A percentile compares a stretch with the other conserved stretches of the same genome.
phyloP scores from a whole-genome alignment of 2,113 vertebrate genomes.

The Gadus chalcogrammus region DNA sequence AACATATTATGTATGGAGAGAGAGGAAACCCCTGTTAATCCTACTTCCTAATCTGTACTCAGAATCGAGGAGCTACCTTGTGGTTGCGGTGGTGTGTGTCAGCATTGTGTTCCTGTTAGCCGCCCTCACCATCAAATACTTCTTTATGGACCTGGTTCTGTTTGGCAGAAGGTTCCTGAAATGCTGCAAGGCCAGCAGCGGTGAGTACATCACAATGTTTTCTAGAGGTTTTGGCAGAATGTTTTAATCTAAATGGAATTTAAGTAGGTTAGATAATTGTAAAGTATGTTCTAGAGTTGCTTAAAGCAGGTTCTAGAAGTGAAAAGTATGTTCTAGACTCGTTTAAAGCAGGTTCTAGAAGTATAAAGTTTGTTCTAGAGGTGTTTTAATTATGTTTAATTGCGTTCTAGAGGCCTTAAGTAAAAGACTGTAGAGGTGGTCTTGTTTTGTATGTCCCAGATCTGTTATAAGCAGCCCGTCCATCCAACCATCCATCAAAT shows the following conservation, averaged over 20 bases:
- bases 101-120: conserved; percentile 30
- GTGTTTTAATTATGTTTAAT: no score
- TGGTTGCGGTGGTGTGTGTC: conserved; percentile 16
- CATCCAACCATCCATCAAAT: no score
- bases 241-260: background rate
- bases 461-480: no score
- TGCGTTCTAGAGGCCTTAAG: no score
- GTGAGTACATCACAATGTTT: conserved; percentile 34
- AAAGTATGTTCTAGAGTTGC: background rate
- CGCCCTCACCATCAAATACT: conserved; percentile 40
- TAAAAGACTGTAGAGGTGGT: no score
- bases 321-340: no score
- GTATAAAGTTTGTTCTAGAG: no score
- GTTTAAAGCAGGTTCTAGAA: no score
- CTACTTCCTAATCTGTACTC: conserved; percentile 2
- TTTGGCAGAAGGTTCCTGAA: conserved; percentile 41
- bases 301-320: no score
- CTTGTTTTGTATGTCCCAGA: no score
- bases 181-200: conserved; percentile 19
- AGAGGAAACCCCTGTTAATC: background rate
- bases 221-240: no score
- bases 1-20: background rate
- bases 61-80: conserved; percentile 36
- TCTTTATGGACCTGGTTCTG: conserved; percentile 60
- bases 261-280: background rate